Evolutionary conservation across 2,113 vertebrate species (phyloP).

Genomic region (Poecilia latipinna): DNA sequence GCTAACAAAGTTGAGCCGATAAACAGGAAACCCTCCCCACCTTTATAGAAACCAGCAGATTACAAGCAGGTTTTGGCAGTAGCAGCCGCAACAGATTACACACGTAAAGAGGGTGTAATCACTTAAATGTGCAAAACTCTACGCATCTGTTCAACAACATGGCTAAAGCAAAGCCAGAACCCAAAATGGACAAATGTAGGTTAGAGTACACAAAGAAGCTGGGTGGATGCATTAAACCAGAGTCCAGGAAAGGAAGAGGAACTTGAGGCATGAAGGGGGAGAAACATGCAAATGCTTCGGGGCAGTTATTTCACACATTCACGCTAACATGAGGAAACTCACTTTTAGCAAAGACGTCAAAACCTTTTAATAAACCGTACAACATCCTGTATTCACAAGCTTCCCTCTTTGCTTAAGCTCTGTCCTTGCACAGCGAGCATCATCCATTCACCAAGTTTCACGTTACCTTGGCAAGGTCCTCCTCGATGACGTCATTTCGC

Average conservation of each 20-base stretch:
- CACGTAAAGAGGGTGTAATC: background rate
- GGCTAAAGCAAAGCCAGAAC: background rate
- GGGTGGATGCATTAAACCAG: background rate
- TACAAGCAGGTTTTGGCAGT: background rate
- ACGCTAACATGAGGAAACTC: background rate
- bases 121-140: background rate
- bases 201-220: background rate
- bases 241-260: constrained; percentile 7
- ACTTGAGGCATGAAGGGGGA: constrained; percentile 12
- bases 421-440: constrained; percentile 8
- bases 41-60: background rate
- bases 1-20: background rate
- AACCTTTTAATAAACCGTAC: constrained; percentile 2
- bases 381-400: constrained; percentile 40
- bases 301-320: constrained; percentile 21
- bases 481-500: constrained; percentile 99
- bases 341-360: background rate
- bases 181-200: background rate
- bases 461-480: constrained; percentile 96
- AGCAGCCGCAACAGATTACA: background rate
- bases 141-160: background rate
- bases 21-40: background rate
- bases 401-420: constrained; percentile 19
- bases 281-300: background rate
- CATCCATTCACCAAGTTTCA: background rate